Evolutionary conservation across 2,888 invertebrate species (phyloP), one percentile per base, ranked within the genome.

Genomic region (Drosophila yooni): DNA sequence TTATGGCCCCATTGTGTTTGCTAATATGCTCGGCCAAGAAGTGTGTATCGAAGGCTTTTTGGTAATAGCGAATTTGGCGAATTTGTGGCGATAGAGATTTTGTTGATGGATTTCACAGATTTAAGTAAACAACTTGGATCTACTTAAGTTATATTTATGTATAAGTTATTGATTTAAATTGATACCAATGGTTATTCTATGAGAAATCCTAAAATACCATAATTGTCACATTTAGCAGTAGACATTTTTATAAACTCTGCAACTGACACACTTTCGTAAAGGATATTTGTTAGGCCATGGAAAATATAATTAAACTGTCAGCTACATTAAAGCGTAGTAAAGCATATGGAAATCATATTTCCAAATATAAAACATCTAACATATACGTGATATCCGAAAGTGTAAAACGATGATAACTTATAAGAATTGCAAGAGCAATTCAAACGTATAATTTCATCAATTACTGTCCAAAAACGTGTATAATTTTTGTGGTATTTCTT

Each of bases 381-480:
- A 15, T 15, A 15, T 15, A 36, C 6, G 18, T 36, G 36, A 36
- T 15, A 6, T 18, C 21, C 21, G 38, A 38, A 18, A 38, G 18
- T 18, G 18, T 8, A 38, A 43, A 21, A 1, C 34, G 7, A 29
- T 64, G 13, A 25, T 27, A 51, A 25, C 34, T 29, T 51, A 29
- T 51, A 11, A 51, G 18, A 25, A 25, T 25, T 29, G 29, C 25
- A 52, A 34, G 27, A 54, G 27, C 48, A 57, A 57, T 61, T 50
- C 53, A 48, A 61, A 50, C 51, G 52, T 40, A 64, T 81, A 77
- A 78, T 78, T 78, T 72, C 54, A 78, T 78, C 67, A 78, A 68
- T 71, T 78, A 81, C 40, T 43, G 34, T n/a, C 38, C 31, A 15
- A 69, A 52, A 70, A 70, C 59, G 25, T 59, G 43, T 52, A 70